Conservation (phyloP, 2,113 vertebrate genomes). For the Xenopus laevis region DNA sequence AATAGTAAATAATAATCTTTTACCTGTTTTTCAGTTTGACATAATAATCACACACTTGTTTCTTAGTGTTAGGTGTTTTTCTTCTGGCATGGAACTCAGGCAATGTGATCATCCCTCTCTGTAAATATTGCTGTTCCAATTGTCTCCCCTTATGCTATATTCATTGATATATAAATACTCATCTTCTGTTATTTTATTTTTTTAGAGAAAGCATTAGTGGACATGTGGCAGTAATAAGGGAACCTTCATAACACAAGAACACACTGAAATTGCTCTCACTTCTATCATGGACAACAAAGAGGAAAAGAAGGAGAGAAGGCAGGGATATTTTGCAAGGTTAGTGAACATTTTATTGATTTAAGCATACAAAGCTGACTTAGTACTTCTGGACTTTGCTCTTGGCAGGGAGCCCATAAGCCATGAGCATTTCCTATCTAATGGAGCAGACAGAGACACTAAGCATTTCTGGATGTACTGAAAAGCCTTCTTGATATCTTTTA, state of each 20-base stretch:
- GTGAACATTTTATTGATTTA: constrained; percentile 11
- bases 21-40: no score
- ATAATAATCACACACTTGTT: no score
- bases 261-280: constrained; percentile 36
- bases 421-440: neutral
- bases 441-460: neutral
- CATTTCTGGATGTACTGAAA: neutral
- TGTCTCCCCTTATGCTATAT: no score
- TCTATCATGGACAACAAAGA: constrained; percentile 71
- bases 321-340: constrained; percentile 74
- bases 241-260: constrained; percentile 41
- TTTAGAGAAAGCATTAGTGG: constrained; percentile 46
- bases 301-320: constrained; percentile 74
- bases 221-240: constrained; percentile 58
- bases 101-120: no score
- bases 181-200: constrained; percentile 31
- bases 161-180: constrained; percentile 43
- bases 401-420: neutral
- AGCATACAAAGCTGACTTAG: neutral
- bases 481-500: neutral
- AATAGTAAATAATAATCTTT: no score
- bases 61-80: no score
- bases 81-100: no score
- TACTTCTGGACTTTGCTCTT: constrained; percentile 8
- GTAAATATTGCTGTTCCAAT: no score